phyloP scores from a whole-genome alignment of 2,888 invertebrate genomes.

The Oegoconia quadripuncta region DNA sequence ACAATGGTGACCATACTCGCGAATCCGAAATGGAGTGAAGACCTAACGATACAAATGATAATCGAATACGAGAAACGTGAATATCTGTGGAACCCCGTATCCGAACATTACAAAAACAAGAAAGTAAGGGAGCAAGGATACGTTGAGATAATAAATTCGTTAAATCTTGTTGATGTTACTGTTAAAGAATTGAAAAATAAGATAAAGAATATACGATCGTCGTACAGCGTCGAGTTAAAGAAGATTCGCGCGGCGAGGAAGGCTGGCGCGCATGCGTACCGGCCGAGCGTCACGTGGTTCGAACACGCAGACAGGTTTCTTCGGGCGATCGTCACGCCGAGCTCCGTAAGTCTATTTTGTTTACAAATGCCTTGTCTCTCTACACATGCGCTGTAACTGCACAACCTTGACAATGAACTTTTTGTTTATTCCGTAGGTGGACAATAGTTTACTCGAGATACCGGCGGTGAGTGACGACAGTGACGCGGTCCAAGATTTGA shows the following conservation, averaged over 20 bases:
- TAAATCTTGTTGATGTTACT: constrained; percentile 68
- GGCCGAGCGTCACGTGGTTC: constrained; percentile 78
- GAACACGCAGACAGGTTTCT: constrained; percentile 78
- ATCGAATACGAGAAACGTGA: constrained; percentile 74
- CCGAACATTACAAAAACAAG: constrained; percentile 75
- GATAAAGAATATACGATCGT: constrained; percentile 75
- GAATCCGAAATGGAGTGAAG: constrained; percentile 76
- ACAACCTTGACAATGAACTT: constrained; percentile 24
- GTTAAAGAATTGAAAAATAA: constrained; percentile 76
- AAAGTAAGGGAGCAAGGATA: constrained; percentile 73
- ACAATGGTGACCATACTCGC: constrained; percentile 72
- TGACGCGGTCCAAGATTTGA: constrained; percentile 69
- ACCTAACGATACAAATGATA: constrained; percentile 73
- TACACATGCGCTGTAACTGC: constrained; percentile 36
- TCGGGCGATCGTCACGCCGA: constrained; percentile 76
- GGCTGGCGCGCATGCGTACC: constrained; percentile 77
- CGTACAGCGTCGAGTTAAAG: constrained; percentile 76
- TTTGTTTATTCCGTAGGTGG: constrained; percentile 53
- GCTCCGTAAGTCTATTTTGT: constrained; percentile 65
- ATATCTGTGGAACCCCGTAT: constrained; percentile 73
- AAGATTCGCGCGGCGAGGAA: constrained; percentile 76
- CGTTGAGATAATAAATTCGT: constrained; percentile 69
- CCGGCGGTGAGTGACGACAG: constrained; percentile 71
- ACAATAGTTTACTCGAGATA: constrained; percentile 68
- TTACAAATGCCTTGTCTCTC: constrained; percentile 37